phyloP scores from a whole-genome alignment of 2,113 vertebrate genomes.

The Harpagus bidentatus region DNA sequence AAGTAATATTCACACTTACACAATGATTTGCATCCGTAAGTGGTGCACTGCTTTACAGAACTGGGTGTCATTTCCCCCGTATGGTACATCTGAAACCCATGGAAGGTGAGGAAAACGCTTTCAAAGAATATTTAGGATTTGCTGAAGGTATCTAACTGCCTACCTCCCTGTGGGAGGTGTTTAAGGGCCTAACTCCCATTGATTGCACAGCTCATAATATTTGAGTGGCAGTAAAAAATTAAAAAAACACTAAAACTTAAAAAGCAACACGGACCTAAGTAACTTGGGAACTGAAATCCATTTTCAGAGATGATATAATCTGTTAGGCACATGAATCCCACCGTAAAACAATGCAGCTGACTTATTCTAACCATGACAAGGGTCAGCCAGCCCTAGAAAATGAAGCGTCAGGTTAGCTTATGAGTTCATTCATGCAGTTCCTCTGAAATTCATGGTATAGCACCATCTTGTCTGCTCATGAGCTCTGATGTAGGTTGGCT shows the following conservation, averaged over 20 bases:
- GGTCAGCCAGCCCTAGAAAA: not conserved
- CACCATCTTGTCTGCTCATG: not conserved
- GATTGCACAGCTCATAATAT: not conserved
- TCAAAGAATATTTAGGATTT: not conserved
- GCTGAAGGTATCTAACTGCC: not conserved
- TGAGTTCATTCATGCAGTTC: not conserved
- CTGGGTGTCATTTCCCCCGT: not conserved
- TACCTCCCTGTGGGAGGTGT: not conserved
- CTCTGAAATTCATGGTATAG: not conserved
- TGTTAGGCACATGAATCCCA: not conserved
- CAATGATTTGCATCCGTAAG: conserved; percentile 2
- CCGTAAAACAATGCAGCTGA: not conserved
- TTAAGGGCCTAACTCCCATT: not conserved
- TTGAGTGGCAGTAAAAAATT: not conserved
- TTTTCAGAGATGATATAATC: not conserved
- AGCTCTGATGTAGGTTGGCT: not conserved
- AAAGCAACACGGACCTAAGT: not conserved
- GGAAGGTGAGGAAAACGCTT: not conserved
- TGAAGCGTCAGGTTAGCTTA: not conserved
- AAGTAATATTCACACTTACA: conserved; percentile 38
- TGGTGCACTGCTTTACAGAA: not conserved
- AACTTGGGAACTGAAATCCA: not conserved
- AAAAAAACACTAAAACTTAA: not conserved
- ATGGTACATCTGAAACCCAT: not conserved
- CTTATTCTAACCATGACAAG: not conserved